These are phyloP conservation scores for Holothuria leucospilota DNA, from an alignment of 53 echinoderm and acorn worm species.

Conservation along the genomic window DNA sequence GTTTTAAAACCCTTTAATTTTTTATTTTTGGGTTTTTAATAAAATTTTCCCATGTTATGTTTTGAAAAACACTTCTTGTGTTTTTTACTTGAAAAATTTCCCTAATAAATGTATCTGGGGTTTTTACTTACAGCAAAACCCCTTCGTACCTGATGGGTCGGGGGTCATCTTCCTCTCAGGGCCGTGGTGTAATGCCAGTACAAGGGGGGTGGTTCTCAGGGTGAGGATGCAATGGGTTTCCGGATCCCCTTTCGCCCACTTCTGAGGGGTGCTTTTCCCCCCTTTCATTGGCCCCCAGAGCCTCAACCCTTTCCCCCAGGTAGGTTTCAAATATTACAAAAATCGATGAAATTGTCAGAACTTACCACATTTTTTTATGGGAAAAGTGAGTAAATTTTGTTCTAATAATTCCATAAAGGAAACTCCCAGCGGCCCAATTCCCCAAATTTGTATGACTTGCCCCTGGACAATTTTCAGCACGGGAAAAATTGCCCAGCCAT, in stretches of 20 bases:
- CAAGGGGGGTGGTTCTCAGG: slow-evolving; percentile 54
- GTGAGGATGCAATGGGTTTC: slow-evolving; percentile 63
- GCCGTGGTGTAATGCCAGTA: slow-evolving; percentile 6
- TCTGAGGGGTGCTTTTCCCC: slow-evolving; percentile 71
- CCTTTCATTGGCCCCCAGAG: slow-evolving; percentile 94
- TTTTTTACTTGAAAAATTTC: background rate
- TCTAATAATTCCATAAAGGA: too few relatives aligned
- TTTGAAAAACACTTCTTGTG: too few relatives aligned
- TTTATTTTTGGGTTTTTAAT: too few relatives aligned
- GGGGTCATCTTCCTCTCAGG: slow-evolving; percentile 43
- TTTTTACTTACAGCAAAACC: slow-evolving; percentile 67
- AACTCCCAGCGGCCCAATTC: too few relatives aligned
- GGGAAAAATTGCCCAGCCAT: too few relatives aligned
- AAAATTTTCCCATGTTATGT: too few relatives aligned
- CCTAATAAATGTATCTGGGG: too few relatives aligned
- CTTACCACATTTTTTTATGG: too few relatives aligned
- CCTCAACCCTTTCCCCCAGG: slow-evolving; percentile 87
- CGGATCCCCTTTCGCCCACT: slow-evolving; percentile 70
- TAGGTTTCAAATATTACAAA: slow-evolving; percentile 17
- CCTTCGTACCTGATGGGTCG: slow-evolving; percentile 90
- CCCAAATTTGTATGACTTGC: too few relatives aligned
- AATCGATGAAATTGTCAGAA: too few relatives aligned
- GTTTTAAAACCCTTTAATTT: background rate
- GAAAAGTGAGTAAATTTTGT: too few relatives aligned
- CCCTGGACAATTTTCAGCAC: too few relatives aligned